phyloP scores from a whole-genome alignment of 2,113 vertebrate genomes.

The Cinclus mexicanus region DNA sequence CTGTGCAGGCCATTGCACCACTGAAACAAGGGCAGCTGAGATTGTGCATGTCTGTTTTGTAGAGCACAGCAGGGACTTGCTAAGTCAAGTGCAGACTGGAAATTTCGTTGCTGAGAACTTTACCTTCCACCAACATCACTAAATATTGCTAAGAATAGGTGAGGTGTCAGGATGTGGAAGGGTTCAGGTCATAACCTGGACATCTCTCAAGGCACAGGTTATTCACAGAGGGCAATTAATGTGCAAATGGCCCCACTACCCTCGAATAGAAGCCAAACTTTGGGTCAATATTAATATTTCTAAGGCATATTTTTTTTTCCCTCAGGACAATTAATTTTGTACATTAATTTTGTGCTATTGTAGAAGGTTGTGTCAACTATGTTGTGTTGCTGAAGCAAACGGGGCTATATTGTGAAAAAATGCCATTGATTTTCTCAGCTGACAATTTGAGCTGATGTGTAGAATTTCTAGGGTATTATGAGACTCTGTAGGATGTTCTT shows the following conservation, averaged over 20 bases:
- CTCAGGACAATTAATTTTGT: background rate
- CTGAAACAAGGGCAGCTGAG: background rate
- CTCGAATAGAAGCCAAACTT: background rate
- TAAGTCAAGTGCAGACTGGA: background rate
- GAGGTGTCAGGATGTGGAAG: background rate
- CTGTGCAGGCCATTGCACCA: background rate
- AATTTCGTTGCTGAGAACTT: background rate
- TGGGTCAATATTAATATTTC: background rate
- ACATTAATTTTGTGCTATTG: background rate
- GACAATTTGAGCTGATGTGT: background rate
- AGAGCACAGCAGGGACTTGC: background rate
- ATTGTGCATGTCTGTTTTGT: fast-evolving
- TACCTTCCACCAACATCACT: background rate
- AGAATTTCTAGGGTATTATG: background rate
- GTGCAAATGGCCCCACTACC: background rate
- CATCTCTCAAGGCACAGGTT: background rate
- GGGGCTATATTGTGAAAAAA: background rate
- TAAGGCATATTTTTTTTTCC: background rate
- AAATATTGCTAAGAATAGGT: background rate
- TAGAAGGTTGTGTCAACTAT: background rate
- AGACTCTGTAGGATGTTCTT: background rate
- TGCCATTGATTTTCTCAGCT: background rate
- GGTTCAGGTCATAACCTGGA: background rate
- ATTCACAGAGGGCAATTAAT: background rate
- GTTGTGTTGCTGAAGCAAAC: background rate